Evolutionary conservation across 2,888 invertebrate species (phyloP), one percentile per base, ranked within the genome.

Genomic region (Drosophila trichaetosa): DNA sequence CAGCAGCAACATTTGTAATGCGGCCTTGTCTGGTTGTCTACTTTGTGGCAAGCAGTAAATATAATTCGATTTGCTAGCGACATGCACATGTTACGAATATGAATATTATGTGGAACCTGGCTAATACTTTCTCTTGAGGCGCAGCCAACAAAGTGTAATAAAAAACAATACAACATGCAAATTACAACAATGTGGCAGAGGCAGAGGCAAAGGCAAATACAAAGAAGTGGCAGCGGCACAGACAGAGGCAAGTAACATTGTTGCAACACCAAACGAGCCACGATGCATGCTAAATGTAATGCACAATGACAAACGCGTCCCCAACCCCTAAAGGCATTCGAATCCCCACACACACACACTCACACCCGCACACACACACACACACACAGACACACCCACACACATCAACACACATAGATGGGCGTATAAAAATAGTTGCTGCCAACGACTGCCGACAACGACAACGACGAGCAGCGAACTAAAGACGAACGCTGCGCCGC

Each of bases 241-340:
- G 36, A 40, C 56, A 38, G 40, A 16, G 38, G 59, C 79, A 77
- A 46, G 46, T 16, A 46, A 85, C 85, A 85, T 77, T 89, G 89
- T 89, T 87, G 83, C 87, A 81, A 59, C 78, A 67, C 69, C 69
- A 76, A 73, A 79, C 61, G 74, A 62, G 65, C 68, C 78, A 76
- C 84, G 83, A 82, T 85, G 85, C 89, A 80, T 86, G 85, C 82
- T 76, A 76, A 78, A 89, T 73, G 84, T 87, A 89, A 86, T 86
- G 84, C 87, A 86, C 82, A 89, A 79, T 89, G 85, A 86, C 85
- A 89, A 87, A 87, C 83, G 73, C 68, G 54, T 66, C 52, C 65
- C 52, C 67, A 77, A 57, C 66, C 70, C 60, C 63, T 64, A 49
- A 51, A 58, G 58, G n/a, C 40, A 69, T 61, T 61, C 73, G 67